phyloP scores from a whole-genome alignment of 1,140 invertebrate genomes.

The Formica selysi region DNA sequence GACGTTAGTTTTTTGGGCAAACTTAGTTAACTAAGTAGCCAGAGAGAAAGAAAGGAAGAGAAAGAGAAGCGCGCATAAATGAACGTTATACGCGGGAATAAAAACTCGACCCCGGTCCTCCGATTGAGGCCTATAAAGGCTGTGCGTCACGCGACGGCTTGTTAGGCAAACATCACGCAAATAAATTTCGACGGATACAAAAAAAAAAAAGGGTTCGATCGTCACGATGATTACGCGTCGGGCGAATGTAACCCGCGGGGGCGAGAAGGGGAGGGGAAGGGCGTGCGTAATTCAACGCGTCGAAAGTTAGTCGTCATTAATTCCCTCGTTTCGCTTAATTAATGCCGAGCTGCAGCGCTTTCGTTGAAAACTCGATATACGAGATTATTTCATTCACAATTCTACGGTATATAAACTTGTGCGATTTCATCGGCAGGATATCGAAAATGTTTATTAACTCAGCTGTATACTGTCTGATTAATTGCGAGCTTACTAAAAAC shows the following conservation, averaged over 20 bases:
- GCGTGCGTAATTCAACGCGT: slow-evolving; percentile 40
- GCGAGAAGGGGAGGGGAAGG: neutral
- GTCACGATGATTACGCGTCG: slow-evolving; percentile 54
- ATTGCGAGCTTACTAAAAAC: slow-evolving; percentile 21
- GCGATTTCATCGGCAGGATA: slow-evolving; percentile 17
- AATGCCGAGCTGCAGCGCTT: slow-evolving; percentile 33
- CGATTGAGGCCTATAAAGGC: slow-evolving; percentile 25
- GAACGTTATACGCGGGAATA: slow-evolving; percentile 28
- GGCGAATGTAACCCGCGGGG: neutral
- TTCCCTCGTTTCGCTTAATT: slow-evolving; percentile 58
- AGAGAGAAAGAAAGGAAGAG: slow-evolving; percentile 17
- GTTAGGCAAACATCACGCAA: slow-evolving; percentile 50
- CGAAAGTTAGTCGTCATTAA: slow-evolving; percentile 57
- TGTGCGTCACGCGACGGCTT: slow-evolving; percentile 41
- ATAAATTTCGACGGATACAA: slow-evolving; percentile 41
- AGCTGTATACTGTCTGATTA: slow-evolving; percentile 7
- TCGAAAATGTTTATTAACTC: slow-evolving; percentile 37
- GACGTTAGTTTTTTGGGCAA: slow-evolving; percentile 52
- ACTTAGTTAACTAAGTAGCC: slow-evolving; percentile 59
- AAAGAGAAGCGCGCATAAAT: slow-evolving; percentile 41
- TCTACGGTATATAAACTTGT: neutral
- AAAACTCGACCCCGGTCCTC: slow-evolving; percentile 39
- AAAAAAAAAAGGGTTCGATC: slow-evolving; percentile 33
- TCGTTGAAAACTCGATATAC: slow-evolving; percentile 41
- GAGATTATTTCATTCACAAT: slow-evolving; percentile 48